phyloP scores from a whole-genome alignment of 1,140 invertebrate genomes.

The Cecropterus lyciades region DNA sequence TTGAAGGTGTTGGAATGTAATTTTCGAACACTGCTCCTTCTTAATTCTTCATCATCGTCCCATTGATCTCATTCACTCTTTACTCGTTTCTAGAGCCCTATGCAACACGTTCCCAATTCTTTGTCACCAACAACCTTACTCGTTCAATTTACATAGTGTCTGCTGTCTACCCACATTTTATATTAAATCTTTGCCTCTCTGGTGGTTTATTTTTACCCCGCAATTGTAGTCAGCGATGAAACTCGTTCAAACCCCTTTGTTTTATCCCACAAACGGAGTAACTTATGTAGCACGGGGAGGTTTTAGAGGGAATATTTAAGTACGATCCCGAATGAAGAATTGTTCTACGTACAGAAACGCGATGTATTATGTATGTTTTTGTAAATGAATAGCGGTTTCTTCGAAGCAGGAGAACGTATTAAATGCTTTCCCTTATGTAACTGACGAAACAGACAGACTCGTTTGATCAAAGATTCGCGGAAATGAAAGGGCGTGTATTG shows the following conservation, averaged over 20 bases:
- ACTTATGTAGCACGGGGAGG: constrained; percentile 40
- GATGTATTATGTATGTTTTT: constrained; percentile 52
- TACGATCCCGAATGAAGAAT: constrained; percentile 47
- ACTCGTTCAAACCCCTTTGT: constrained; percentile 38
- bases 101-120: constrained; percentile 15
- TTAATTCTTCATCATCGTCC: background rate
- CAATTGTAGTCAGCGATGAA: constrained; percentile 36
- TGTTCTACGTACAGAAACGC: constrained; percentile 45
- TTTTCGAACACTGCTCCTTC: too few relatives aligned
- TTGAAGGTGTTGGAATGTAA: too few relatives aligned
- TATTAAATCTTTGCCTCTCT: constrained; percentile 36
- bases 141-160: constrained; percentile 37
- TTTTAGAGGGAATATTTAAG: constrained; percentile 53
- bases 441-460: constrained; percentile 10
- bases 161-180: constrained; percentile 37
- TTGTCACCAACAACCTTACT: constrained; percentile 34
- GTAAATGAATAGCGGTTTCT: constrained; percentile 45
- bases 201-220: constrained; percentile 36
- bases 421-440: constrained; percentile 25
- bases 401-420: constrained; percentile 34
- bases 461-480: constrained; percentile 19
- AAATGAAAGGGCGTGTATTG: constrained; percentile 21
- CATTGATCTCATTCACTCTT: background rate
- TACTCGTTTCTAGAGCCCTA: background rate
- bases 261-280: constrained; percentile 45